phyloP scores from a whole-genome alignment of 2,797 vertebrate species.

The Neosalanx taihuensis region DNA sequence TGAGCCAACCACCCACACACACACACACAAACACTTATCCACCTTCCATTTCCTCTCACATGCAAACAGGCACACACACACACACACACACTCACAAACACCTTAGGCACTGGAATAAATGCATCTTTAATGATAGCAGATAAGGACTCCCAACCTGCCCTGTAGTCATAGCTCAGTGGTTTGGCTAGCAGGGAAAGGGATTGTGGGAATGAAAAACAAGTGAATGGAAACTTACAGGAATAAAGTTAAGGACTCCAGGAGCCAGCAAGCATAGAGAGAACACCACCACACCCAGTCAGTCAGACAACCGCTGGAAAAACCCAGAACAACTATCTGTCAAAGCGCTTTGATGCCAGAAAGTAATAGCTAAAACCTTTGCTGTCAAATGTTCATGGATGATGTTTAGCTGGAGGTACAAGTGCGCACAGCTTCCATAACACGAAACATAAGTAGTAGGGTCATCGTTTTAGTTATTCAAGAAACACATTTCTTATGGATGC shows the following conservation, averaged over 20 bases:
- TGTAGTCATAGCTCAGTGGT: slow-evolving; percentile 76
- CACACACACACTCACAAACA: slow-evolving; percentile 62
- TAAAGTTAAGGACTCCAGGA: slow-evolving; percentile 60
- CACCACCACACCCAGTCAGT: slow-evolving; percentile 59
- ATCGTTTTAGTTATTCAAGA: too few relatives aligned
- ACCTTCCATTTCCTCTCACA: slow-evolving; percentile 2
- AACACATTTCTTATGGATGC: too few relatives aligned
- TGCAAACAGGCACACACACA: slow-evolving; percentile 18
- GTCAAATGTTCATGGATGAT: too few relatives aligned
- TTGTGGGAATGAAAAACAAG: slow-evolving; percentile 74
- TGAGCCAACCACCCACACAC: slow-evolving; percentile 13
- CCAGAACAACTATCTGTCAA: slow-evolving; percentile 55
- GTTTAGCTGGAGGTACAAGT: too few relatives aligned
- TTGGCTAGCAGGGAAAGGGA: slow-evolving; percentile 68
- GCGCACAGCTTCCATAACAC: too few relatives aligned
- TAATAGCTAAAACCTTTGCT: slow-evolving; percentile 7
- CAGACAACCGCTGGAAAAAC: slow-evolving; percentile 58
- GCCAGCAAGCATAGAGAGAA: slow-evolving; percentile 63
- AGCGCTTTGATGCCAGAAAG: slow-evolving; percentile 61
- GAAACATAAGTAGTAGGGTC: too few relatives aligned
- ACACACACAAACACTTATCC: slow-evolving; percentile 7
- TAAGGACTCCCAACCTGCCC: slow-evolving; percentile 75
- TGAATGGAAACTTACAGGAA: slow-evolving; percentile 63
- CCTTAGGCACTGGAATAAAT: slow-evolving; percentile 76
- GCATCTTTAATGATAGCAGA: slow-evolving; percentile 78